These are phyloP conservation scores for Ochropleura plecta DNA, from an alignment of 2,888 invertebrate species.

Conservation along the genomic window DNA sequence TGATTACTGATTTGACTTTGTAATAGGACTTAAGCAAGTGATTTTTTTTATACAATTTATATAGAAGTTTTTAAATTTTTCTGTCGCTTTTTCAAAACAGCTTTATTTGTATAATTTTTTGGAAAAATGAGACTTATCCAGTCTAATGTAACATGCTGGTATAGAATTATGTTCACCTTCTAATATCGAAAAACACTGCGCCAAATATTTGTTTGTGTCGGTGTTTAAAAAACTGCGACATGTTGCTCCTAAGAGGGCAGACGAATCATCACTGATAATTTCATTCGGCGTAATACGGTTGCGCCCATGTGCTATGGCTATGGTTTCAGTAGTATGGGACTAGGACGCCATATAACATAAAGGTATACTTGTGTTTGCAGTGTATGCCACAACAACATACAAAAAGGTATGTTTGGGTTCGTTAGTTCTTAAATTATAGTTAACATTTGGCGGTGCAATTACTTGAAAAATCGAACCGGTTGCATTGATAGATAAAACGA, in stretches of 20 bases:
- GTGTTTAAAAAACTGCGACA: slow-evolving; percentile 36
- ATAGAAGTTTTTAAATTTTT: too few species aligned
- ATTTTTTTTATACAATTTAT: too few species aligned
- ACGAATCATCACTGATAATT: slow-evolving; percentile 47
- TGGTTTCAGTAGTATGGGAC: slow-evolving; percentile 41
- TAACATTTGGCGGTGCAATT: slow-evolving; percentile 40
- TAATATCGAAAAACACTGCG: too few species aligned
- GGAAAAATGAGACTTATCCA: too few species aligned
- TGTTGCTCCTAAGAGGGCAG: slow-evolving; percentile 49
- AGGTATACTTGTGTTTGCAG: slow-evolving; percentile 38
- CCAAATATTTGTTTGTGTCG: too few species aligned
- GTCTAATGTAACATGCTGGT: too few species aligned
- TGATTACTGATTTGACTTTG: slow-evolving; percentile 42
- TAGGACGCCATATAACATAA: slow-evolving; percentile 49
- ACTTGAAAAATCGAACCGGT: slow-evolving; percentile 47
- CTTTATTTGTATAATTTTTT: too few species aligned
- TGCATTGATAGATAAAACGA: slow-evolving; percentile 39
- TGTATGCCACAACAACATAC: slow-evolving; percentile 48
- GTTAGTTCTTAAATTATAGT: slow-evolving; percentile 31
- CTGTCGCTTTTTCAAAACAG: too few species aligned
- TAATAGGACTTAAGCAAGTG: too few species aligned
- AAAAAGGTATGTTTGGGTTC: slow-evolving; percentile 41
- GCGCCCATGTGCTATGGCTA: slow-evolving; percentile 38
- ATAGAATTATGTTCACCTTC: too few species aligned
- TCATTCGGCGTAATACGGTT: slow-evolving; percentile 40